Evolutionary conservation across 2,888 invertebrate species (phyloP), one percentile per base, ranked within the genome.

Genomic region (Agapetus fuscipes): DNA sequence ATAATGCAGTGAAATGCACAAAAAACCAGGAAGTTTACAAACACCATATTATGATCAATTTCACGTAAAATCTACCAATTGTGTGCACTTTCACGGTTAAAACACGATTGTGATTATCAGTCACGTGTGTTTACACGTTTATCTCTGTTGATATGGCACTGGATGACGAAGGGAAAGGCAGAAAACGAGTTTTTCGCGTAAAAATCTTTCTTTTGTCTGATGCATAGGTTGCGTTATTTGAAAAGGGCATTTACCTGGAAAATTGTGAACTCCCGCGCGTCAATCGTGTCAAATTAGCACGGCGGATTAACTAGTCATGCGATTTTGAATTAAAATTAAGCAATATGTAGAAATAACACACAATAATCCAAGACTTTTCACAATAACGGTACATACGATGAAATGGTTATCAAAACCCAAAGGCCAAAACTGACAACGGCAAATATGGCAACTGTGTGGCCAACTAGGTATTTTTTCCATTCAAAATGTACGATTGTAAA

Each of bases 311-410:
- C 14, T 13, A 28, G 28, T 28, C 28, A 35, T 26, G 25, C n/a
- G n/a, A 35, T 17, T 12, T n/a, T n/a, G n/a, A n/a, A n/a, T n/a
- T n/a, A n/a, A n/a, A n/a, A n/a, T n/a, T n/a, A n/a, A n/a, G n/a
- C n/a, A 41, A 30, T 41, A 41, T 41, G 31, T 41, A 41, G 36
- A 41, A 31, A 31, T 14, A 15, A 26, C 26, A 27, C 17, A 24
- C 15, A 41, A 36, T 32, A 28, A 30, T 36, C 32, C 20, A 16
- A 41, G 36, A 35, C 35, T 41, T 41, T 41, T 35, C 40, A 41
- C 40, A 41, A 41, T 41, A 41, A 41, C 40, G 40, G 40, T 41
- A 41, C 40, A 39, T 39, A 41, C 40, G 40, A 34, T 24, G 40
- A 36, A 41, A 36, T 41, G 36, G 36, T 35, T 41, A 41, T 41